Conservation (phyloP, 2,888 invertebrate species). For the Eulithis prunata region DNA sequence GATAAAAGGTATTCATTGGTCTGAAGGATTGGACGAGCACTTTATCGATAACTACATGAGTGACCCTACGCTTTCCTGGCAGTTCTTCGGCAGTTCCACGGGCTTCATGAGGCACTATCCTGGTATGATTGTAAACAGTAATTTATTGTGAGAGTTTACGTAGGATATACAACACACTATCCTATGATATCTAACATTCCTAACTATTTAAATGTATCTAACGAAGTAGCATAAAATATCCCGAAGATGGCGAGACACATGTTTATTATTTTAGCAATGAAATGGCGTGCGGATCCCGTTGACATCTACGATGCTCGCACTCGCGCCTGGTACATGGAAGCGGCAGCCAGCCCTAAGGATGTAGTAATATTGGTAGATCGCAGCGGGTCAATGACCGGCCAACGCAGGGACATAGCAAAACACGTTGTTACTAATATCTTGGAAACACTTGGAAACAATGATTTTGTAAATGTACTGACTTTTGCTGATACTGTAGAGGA, state of each 20-base stretch:
- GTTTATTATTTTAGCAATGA: conserved; percentile 83
- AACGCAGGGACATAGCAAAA: conserved; percentile 94
- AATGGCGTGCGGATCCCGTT: conserved; percentile 91
- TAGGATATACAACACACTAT: too few relatives aligned
- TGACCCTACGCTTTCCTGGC: conserved; percentile 97
- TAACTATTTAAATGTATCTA: too few relatives aligned
- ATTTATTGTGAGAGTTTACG: not conserved
- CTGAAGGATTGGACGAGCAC: conserved; percentile 94
- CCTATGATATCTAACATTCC: too few relatives aligned
- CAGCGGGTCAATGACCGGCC: conserved; percentile 96
- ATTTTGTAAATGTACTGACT: conserved; percentile 98
- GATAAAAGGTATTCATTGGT: conserved; percentile 97
- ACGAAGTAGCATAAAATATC: not conserved
- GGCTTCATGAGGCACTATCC: conserved; percentile 99
- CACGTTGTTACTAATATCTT: conserved; percentile 95
- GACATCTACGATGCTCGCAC: conserved; percentile 98
- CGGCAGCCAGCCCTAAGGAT: conserved; percentile 98
- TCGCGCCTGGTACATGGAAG: conserved; percentile 98
- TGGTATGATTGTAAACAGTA: conserved; percentile 76
- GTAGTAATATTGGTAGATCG: conserved; percentile 93
- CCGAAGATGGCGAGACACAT: not conserved
- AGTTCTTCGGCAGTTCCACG: conserved; percentile 98
- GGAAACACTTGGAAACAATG: conserved; percentile 98
- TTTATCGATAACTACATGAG: conserved; percentile 94
- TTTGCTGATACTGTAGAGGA: conserved; percentile 93